phyloP scores from a whole-genome alignment of 1,140 invertebrate species.

The Bemisia tabaci region DNA sequence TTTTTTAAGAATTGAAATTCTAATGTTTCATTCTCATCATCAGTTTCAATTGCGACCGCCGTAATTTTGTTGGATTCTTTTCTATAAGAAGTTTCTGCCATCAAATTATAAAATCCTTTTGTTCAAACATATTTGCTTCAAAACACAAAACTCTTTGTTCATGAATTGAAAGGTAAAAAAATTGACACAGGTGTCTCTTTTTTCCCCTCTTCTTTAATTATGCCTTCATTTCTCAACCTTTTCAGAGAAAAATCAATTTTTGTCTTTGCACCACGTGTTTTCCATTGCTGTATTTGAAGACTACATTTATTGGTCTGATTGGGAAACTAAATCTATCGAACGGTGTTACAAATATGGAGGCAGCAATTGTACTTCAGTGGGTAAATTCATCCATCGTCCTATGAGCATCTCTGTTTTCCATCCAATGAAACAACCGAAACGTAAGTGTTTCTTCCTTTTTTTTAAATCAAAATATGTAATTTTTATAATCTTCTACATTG shows the following conservation, averaged over 20 bases:
- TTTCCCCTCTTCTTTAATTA: no score
- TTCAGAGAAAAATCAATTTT: slow-evolving; percentile 38
- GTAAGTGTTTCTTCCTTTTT: slow-evolving; percentile 22
- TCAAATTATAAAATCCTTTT: no score
- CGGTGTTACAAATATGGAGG: slow-evolving; percentile 60
- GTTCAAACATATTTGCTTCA: no score
- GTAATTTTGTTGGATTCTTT: no score
- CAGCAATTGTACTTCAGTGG: slow-evolving; percentile 47
- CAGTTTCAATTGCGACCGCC: no score
- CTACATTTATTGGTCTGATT: slow-evolving; percentile 81
- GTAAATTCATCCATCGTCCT: slow-evolving; percentile 61
- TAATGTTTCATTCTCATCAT: no score
- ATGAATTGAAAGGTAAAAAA: no score
- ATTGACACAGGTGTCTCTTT: no score
- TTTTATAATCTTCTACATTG: slow-evolving; percentile 4
- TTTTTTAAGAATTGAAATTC: no score
- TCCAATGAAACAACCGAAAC: slow-evolving; percentile 51
- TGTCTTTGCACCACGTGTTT: slow-evolving; percentile 71
- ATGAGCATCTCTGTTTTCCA: slow-evolving; percentile 79
- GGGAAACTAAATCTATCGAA: slow-evolving; percentile 79
- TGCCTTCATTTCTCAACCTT: no score
- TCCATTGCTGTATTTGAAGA: slow-evolving; percentile 75
- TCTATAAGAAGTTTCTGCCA: no score
- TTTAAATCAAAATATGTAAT: neutral
- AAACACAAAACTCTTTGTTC: no score